phyloP scores from a whole-genome alignment of 2,113 vertebrate species.

The Nothoprocta pentlandii region DNA sequence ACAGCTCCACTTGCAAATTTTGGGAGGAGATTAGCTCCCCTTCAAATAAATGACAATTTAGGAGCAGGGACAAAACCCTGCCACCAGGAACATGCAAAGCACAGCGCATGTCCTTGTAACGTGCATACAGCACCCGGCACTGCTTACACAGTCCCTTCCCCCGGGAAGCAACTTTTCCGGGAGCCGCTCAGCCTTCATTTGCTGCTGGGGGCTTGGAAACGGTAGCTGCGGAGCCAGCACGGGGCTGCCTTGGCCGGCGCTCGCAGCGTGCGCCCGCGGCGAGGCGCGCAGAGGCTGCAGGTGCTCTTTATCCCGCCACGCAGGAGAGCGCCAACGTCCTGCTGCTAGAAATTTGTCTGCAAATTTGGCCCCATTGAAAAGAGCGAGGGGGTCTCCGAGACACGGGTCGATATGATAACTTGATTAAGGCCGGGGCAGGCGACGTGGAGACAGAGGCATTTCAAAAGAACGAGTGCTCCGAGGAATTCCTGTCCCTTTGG shows the following conservation, averaged over 20 bases:
- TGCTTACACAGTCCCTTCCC: constrained; percentile 63
- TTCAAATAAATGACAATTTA: neutral
- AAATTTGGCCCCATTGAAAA: constrained; percentile 77
- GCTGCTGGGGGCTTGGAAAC: neutral
- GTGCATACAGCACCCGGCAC: constrained; percentile 59
- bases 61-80: neutral
- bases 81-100: neutral
- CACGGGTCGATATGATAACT: constrained; percentile 57
- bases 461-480: neutral
- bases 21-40: neutral
- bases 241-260: constrained; percentile 73
- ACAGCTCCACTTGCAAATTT: neutral
- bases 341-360: constrained; percentile 84
- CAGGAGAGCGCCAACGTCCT: constrained; percentile 72
- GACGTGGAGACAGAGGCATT: neutral
- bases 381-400: constrained; percentile 32
- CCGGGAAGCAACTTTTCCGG: constrained; percentile 11
- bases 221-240: constrained; percentile 42
- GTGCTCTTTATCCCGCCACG: constrained; percentile 82
- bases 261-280: constrained; percentile 77
- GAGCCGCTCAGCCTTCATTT: constrained; percentile 14
- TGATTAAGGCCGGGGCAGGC: constrained; percentile 61
- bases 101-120: constrained; percentile 38
- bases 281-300: constrained; percentile 74
- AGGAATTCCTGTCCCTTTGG: constrained; percentile 2